Base-by-base conservation (phyloP, 2,888 invertebrate genomes). In the Drosophila dives region DNA sequence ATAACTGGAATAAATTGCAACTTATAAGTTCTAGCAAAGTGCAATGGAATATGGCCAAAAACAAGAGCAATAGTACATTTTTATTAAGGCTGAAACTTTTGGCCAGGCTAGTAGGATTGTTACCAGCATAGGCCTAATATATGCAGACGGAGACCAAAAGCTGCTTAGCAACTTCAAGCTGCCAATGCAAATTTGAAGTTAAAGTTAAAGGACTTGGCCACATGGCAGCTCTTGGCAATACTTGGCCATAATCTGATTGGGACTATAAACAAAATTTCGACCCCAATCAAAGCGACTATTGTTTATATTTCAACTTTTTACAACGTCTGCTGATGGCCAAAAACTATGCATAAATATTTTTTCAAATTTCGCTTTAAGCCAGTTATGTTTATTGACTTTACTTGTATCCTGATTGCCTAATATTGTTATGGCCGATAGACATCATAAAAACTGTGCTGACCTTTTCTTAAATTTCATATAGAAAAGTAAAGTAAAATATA, bases 211-310 rank as follows among this genome's bases (percentile, higher is more conserved):
- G 60, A 63, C 59, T 60, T 59, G 64, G 29, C 42, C 63, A 55
- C 54, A 59, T 54, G 42, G 45, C 48, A 38, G 50, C 62, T 10
- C 15, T 40, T 58, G 38, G 42, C 55, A 63, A 53, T 65, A 64
- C 49, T 69, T 64, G 32, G 7, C 64, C 61, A 67, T 64, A 65
- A 67, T 74, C 70, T 71, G 78, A 74, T 77, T 74, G 55, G 20
- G 64, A 7, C 72, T 48, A 65, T 62, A 75, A 72, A 60, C 62
- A 75, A 77, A 74, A 77, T 85, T 77, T 64, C 68, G 77, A 86
- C 86, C 89, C 85, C 83, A 90, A 88, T 90, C 89, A 89, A 89
- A 79, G 83, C 29, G 56, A 55, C 76, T 68, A 83, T 86, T 89
- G 90, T 90, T 85, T 81, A 75, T 80, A 55, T 29, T 29, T 71